Percentiles rank a stretch among this genome's conserved stretches.
Evolutionary conservation across 2,797 vertebrate genomes (phyloP).

Genomic region (Lagorchestes hirsutus): DNA sequence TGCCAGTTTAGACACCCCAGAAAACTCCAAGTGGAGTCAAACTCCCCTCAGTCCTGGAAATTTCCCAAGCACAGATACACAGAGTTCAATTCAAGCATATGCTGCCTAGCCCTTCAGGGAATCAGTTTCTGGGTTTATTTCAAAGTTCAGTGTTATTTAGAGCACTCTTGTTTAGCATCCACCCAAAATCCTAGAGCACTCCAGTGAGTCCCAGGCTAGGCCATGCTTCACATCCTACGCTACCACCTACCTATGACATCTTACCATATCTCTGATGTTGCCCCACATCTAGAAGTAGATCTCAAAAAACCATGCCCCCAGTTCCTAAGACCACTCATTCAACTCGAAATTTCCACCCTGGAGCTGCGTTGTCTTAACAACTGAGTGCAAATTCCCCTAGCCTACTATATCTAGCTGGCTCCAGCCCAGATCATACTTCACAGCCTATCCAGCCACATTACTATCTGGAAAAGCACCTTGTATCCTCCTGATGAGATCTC

Average conservation of each 20-base stretch:
- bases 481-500: neutral
- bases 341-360: neutral
- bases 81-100: conserved; percentile 48
- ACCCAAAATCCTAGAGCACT: neutral
- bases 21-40: neutral
- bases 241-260: neutral
- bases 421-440: neutral
- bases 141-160: conserved; percentile 36
- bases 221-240: neutral
- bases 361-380: too few relatives aligned
- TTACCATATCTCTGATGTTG: neutral
- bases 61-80: conserved; percentile 19
- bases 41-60: conserved; percentile 7
- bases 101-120: neutral
- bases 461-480: neutral
- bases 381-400: too few relatives aligned
- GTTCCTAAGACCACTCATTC: neutral
- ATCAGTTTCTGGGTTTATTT: conserved; percentile 35
- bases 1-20: neutral
- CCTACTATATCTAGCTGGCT: too few relatives aligned
- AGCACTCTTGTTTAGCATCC: conserved; percentile 3
- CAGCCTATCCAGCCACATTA: neutral
- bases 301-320: neutral
- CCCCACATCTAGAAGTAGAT: neutral
- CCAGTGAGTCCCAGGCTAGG: neutral